Evolutionary conservation across 2,888 invertebrate genomes (phyloP).

Genomic region (Podabrus alpinus): DNA sequence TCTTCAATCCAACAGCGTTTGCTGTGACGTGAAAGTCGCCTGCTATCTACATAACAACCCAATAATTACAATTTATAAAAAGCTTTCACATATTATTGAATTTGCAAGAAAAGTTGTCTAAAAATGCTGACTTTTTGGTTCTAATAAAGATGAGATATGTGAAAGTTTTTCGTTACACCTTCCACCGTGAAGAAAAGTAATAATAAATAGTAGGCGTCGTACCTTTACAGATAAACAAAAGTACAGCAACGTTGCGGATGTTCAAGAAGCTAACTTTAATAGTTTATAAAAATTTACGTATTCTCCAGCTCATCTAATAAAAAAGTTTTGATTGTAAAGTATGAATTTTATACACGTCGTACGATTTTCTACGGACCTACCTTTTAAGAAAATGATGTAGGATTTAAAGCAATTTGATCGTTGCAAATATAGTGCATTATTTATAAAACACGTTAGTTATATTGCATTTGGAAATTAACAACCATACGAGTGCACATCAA

Average conservation of each 20-base stretch:
- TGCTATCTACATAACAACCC: slow-evolving; percentile 38
- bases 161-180: slow-evolving; percentile 34
- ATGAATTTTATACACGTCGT: slow-evolving; percentile 1
- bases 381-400: slow-evolving; percentile 27
- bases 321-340: slow-evolving; percentile 20
- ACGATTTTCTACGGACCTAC: slow-evolving; percentile 31
- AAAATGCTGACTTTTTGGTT: slow-evolving; percentile 1
- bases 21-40: slow-evolving; percentile 42
- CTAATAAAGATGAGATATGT: slow-evolving; percentile 22
- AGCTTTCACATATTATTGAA: slow-evolving; percentile 35
- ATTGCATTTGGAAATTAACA: not conserved
- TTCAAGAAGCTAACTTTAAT: slow-evolving; percentile 14
- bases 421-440: slow-evolving; percentile 28
- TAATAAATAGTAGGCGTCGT: slow-evolving; percentile 30
- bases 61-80: slow-evolving; percentile 25
- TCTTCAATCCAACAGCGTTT: slow-evolving; percentile 41
- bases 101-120: slow-evolving; percentile 11
- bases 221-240: slow-evolving; percentile 32
- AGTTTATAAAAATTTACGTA: slow-evolving; percentile 15
- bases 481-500: not conserved
- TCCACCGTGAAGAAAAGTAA: slow-evolving; percentile 33
- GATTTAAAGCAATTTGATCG: slow-evolving; percentile 26
- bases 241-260: slow-evolving; percentile 23
- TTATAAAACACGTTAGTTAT: slow-evolving; percentile 10
- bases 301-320: slow-evolving; percentile 18